Evolutionary conservation across 2,797 vertebrate species (phyloP).

Genomic region (Cossypha heuglini): DNA sequence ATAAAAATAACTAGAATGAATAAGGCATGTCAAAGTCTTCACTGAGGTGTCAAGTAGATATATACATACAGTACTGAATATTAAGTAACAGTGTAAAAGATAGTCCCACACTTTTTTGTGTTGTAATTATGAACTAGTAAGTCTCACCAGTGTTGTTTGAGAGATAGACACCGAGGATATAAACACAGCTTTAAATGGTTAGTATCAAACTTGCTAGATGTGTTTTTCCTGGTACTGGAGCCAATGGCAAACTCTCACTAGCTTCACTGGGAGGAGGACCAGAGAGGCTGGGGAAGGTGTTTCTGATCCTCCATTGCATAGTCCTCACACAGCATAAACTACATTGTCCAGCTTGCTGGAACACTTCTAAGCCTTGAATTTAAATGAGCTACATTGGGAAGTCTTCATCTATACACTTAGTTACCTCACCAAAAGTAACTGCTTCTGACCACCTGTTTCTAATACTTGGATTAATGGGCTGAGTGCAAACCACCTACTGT

Average conservation of each 20-base stretch:
- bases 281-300: neutral
- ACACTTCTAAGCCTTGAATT: neutral
- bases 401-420: neutral
- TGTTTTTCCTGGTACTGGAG: neutral
- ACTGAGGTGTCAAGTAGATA: conserved; percentile 32
- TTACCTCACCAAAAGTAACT: neutral
- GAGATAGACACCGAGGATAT: neutral
- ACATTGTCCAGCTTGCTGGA: neutral
- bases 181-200: neutral
- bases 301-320: conserved; percentile 62
- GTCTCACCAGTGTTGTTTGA: neutral
- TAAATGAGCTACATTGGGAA: neutral
- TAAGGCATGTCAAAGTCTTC: conserved; percentile 53
- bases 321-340: conserved; percentile 15
- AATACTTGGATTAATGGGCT: neutral
- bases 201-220: neutral
- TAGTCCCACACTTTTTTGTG: neutral
- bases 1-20: conserved; percentile 52
- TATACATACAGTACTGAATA: conserved; percentile 66
- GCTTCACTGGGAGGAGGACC: conserved; percentile 30
- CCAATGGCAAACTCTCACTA: neutral
- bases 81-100: conserved; percentile 44
- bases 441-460: neutral
- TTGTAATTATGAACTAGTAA: neutral
- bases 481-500: neutral